Percentiles rank a stretch among this genome's conserved stretches.
Conservation (phyloP, 2,888 invertebrate species). For the Hylaea fasciaria region DNA sequence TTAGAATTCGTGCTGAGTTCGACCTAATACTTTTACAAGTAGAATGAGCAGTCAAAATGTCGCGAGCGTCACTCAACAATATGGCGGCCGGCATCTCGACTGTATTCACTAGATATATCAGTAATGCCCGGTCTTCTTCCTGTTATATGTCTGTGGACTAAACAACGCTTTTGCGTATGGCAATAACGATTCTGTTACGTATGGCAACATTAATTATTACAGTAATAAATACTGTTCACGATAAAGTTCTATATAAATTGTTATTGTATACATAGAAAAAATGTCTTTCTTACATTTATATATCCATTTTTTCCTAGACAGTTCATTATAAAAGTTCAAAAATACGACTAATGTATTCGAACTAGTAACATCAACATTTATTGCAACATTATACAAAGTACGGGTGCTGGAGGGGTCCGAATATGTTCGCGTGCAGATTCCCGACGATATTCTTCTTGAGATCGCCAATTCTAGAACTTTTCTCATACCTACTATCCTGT, state of each 20-base stretch:
- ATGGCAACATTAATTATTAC: slow-evolving; percentile 33
- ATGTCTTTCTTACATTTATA: slow-evolving; percentile 13
- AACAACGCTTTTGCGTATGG: slow-evolving; percentile 18
- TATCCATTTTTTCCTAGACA: slow-evolving; percentile 5
- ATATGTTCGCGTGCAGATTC: neutral
- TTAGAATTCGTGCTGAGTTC: too few species aligned
- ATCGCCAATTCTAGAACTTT: too few species aligned
- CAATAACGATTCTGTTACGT: slow-evolving; percentile 24
- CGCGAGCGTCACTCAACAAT: too few species aligned
- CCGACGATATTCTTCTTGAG: too few species aligned
- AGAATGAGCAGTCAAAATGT: too few species aligned
- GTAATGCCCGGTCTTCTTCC: too few species aligned
- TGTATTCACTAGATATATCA: too few species aligned
- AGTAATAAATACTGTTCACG: slow-evolving; percentile 22
- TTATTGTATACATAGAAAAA: slow-evolving; percentile 28
- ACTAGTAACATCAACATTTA: neutral
- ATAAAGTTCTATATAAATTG: slow-evolving; percentile 26
- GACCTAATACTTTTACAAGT: too few species aligned
- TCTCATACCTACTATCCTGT: too few species aligned
- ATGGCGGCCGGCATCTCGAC: too few species aligned
- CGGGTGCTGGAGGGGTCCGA: neutral
- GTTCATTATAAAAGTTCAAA: slow-evolving; percentile 15
- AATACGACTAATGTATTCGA: slow-evolving; percentile 17
- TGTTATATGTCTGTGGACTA: too few species aligned
- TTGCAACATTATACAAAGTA: slow-evolving; percentile 2